Percentiles rank a stretch among this genome's conserved stretches.
Evolutionary conservation across 2,888 invertebrate genomes (phyloP).

Genomic region (Lasioglossum morio): DNA sequence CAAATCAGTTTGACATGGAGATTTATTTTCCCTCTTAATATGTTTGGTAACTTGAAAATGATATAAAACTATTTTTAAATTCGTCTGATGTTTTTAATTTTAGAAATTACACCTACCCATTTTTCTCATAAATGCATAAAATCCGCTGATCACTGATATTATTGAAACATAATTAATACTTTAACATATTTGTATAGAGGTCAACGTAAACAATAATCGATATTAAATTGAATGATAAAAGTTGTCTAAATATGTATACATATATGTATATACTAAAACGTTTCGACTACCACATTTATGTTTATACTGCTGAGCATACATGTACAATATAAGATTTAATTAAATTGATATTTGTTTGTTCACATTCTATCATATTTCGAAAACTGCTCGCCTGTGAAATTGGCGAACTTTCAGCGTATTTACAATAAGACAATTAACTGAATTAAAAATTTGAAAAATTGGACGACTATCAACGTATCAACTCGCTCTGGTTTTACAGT

Average conservation of each 20-base stretch:
- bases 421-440: not conserved
- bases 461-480: too few species aligned
- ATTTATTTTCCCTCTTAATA: too few species aligned
- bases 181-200: not conserved
- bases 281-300: not conserved
- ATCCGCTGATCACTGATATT: not conserved
- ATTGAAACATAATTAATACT: not conserved
- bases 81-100: too few species aligned
- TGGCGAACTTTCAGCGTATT: not conserved
- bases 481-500: too few species aligned
- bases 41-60: too few species aligned
- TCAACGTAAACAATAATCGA: not conserved
- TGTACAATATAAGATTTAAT: not conserved
- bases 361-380: not conserved
- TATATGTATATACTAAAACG: not conserved
- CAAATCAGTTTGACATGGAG: too few species aligned
- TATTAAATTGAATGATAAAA: not conserved
- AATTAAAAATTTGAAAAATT: not conserved
- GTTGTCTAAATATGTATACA: not conserved
- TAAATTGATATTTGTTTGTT: not conserved
- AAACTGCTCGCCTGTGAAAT: not conserved
- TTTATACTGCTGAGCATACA: not conserved
- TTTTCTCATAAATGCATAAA: too few species aligned
- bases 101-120: too few species aligned
- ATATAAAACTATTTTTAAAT: too few species aligned